A percentile compares a stretch with the other conserved stretches of the same genome.
phyloP scores from a whole-genome alignment of 1,140 invertebrate genomes.

The Marisa cornuarietis region DNA sequence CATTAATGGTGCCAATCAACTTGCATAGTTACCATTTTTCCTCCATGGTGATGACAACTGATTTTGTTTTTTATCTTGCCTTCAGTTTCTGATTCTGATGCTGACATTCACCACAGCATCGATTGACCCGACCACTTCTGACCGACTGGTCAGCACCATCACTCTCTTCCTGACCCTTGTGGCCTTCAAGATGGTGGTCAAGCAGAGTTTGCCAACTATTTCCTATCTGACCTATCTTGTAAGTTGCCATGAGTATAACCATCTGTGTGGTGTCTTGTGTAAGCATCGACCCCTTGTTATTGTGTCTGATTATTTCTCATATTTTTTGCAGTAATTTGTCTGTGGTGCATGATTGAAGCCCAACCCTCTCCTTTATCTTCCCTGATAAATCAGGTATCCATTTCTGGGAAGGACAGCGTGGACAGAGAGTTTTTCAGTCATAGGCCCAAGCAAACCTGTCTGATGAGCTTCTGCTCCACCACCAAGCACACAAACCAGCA shows the following conservation, averaged over 20 bases:
- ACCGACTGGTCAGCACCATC: slow-evolving; percentile 55
- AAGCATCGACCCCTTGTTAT: not conserved
- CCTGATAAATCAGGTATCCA: no score
- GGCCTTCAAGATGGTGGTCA: slow-evolving; percentile 62
- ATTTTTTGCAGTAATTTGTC: not conserved
- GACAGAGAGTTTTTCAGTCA: no score
- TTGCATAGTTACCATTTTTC: not conserved
- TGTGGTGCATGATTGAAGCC: no score
- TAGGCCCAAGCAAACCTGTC: no score
- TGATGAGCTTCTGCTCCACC: no score
- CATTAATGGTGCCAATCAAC: no score
- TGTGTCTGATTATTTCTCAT: not conserved
- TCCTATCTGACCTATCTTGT: slow-evolving; percentile 63
- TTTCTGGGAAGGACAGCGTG: no score
- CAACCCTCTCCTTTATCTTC: no score
- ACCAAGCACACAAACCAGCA: no score
- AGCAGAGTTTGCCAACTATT: slow-evolving; percentile 58
- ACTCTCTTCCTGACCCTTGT: slow-evolving; percentile 63
- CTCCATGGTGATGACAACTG: not conserved
- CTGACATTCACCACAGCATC: slow-evolving; percentile 55
- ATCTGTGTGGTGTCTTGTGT: not conserved
- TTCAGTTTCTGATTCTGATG: slow-evolving; percentile 58
- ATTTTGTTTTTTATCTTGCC: slow-evolving; percentile 4
- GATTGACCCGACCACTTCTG: slow-evolving; percentile 45
- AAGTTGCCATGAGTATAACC: slow-evolving; percentile 23